Evolutionary conservation across 2,113 vertebrate genomes (phyloP).

Genomic region (Ophiodon elongatus): DNA sequence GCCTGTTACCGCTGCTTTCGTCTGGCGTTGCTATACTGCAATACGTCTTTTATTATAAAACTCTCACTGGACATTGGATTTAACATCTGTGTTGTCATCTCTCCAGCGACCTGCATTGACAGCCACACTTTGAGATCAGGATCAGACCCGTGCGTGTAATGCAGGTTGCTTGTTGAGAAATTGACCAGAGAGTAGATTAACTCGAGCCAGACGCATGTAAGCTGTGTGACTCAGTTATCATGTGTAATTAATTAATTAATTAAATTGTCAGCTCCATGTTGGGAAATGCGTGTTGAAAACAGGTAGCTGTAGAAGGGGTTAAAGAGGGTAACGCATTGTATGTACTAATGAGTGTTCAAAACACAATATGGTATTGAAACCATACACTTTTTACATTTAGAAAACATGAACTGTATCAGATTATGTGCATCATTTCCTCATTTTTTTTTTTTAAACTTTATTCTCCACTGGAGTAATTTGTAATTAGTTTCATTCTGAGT

Average conservation of each 20-base stretch:
- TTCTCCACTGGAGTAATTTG: constrained; percentile 2
- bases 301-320: constrained; percentile 3
- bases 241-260: neutral
- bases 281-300: neutral
- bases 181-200: neutral
- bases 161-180: neutral
- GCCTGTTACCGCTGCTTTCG: constrained; percentile 24
- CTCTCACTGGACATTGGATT: constrained; percentile 8
- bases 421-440: neutral
- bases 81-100: neutral
- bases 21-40: constrained; percentile 26
- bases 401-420: neutral
- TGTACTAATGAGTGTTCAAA: constrained; percentile 4
- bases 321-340: neutral
- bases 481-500: constrained; percentile 12
- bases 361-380: constrained; percentile 42
- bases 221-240: neutral
- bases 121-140: neutral
- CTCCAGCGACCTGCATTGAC: constrained; percentile 15
- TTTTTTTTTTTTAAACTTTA: neutral
- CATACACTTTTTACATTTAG: constrained; percentile 6
- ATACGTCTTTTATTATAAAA: constrained; percentile 11
- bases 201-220: neutral
- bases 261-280: neutral
- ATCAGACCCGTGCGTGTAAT: neutral